Base-by-base conservation (phyloP, 2,888 invertebrate species). In the Taenaris catops region DNA sequence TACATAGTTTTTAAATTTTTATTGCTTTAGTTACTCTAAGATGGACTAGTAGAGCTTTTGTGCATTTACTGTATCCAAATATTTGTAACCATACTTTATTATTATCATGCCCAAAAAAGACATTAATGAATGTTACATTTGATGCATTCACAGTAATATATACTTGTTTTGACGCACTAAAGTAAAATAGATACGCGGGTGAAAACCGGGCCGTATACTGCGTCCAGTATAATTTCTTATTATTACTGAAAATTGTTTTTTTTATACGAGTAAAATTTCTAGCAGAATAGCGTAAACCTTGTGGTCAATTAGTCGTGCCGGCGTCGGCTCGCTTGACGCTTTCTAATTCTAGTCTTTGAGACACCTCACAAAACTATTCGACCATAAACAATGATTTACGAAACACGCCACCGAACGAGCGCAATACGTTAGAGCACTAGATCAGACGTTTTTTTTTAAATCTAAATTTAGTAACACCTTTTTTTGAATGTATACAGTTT, bases 371-470 rank as follows among this genome's bases (percentile, higher is more conserved):
- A 63, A 75, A 62, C 74, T 72, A 67, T 60, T 78, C 72, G 72
- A 81, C 70, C 84, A 79, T 75, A 80, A 75, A 83, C 79, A 80
- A 80, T 71, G 70, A 66, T 76, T 83, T 75, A 63, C 79, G 81
- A 81, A 79, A 81, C 67, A 68, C 63, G 66, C 68, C 58, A 55
- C 60, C 55, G 40, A 31, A 24, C 34, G 19, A 38, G 52, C 51
- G 68, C 68, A 69, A 71, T 63, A 65, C 70, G 64, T 64, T 67
- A 55, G 58, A n/a, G n/a, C n/a, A n/a, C 58, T 73, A 54, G 67
- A 64, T 62, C 58, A 61, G 48, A 54, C 42, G 51, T 68, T 72
- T 74, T 74, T 59, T 57, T 62, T 51, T 47, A 47, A 56, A 51
- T 70, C 63, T 8, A 36, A 14, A 25, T 25, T 21, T 31, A n/a